Evolutionary conservation across 2,797 vertebrate species (phyloP).

Genomic region (Pangasius djambal): DNA sequence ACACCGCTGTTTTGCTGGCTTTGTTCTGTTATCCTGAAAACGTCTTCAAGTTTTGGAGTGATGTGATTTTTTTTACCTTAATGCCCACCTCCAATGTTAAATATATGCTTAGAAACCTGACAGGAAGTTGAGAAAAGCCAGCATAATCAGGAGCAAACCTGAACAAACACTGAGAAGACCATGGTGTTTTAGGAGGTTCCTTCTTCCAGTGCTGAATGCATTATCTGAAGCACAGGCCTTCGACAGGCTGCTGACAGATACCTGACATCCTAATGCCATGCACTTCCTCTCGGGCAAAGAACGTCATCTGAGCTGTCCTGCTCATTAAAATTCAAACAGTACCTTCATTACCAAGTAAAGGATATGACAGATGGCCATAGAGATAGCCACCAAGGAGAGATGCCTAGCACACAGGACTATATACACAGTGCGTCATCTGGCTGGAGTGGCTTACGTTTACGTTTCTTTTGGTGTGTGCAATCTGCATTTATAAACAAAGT

Average conservation of each 20-base stretch:
- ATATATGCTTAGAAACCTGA: constrained; percentile 15
- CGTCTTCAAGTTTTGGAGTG: background rate
- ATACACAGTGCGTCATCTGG: constrained; percentile 5
- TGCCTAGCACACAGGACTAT: background rate
- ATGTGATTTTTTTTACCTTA: background rate
- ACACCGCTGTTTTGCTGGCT: background rate
- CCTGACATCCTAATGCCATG: constrained; percentile 39
- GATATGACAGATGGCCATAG: constrained; percentile 45
- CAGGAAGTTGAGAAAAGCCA: constrained; percentile 49
- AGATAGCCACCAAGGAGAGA: constrained; percentile 37
- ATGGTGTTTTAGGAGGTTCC: constrained; percentile 39
- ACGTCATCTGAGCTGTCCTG: constrained; percentile 32
- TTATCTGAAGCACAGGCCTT: background rate
- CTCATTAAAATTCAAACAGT: constrained; percentile 50
- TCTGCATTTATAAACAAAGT: constrained; percentile 13
- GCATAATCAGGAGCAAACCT: constrained; percentile 49
- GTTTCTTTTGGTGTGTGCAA: constrained; percentile 1
- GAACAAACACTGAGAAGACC: constrained; percentile 52
- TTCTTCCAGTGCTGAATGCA: constrained; percentile 29
- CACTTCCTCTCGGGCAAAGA: constrained; percentile 38
- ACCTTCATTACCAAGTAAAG: constrained; percentile 53
- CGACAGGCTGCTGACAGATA: constrained; percentile 49
- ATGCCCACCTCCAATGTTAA: background rate
- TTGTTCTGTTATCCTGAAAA: background rate
- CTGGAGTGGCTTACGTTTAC: background rate